phyloP scores from a whole-genome alignment of 2,797 vertebrate species.

The Micropoecilia bifurca region DNA sequence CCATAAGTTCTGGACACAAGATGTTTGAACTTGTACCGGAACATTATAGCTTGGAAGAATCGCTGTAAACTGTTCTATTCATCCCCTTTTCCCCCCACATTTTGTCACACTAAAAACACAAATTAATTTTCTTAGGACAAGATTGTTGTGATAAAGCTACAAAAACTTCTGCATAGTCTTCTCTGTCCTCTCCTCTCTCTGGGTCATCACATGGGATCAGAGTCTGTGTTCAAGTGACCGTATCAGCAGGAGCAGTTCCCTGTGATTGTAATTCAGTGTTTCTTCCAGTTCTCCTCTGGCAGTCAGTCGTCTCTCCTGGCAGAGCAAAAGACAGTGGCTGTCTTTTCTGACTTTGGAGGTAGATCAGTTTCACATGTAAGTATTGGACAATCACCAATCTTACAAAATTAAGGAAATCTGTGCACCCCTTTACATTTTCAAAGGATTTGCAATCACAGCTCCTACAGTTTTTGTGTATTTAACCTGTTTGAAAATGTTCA shows the following conservation, averaged over 20 bases:
- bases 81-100: background rate
- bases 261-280: background rate
- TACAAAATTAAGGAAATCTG: too few species aligned
- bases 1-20: slow-evolving; percentile 18
- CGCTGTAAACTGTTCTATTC: background rate
- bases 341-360: too few species aligned
- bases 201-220: background rate
- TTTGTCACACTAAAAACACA: background rate
- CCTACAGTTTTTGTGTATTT: background rate
- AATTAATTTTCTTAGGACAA: background rate
- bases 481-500: background rate
- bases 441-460: too few species aligned
- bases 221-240: background rate
- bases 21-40: background rate
- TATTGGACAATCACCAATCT: too few species aligned
- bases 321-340: too few species aligned
- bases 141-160: background rate
- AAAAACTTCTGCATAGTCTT: background rate
- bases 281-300: background rate
- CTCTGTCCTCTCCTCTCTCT: background rate
- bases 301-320: too few species aligned
- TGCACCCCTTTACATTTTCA: too few species aligned
- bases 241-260: background rate
- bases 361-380: background rate
- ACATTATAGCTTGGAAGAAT: background rate